These are phyloP conservation scores for Catalaphyllia jardinei DNA, from an alignment of 64 coral and sea anemone species.

Conservation along the genomic window DNA sequence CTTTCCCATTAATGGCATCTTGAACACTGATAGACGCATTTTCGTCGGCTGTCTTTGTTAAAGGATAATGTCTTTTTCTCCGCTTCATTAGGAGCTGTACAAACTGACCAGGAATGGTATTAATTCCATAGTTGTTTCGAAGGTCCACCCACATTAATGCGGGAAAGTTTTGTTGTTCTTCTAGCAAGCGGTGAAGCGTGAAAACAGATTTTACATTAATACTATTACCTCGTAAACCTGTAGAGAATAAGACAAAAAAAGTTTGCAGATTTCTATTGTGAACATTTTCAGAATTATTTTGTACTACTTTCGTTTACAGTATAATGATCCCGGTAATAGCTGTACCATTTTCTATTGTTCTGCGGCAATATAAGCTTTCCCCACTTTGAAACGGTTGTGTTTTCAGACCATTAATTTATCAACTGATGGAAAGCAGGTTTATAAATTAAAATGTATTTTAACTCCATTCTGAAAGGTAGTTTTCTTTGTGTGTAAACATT, in stretches of 20 bases:
- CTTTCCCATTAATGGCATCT: conserved; percentile 25
- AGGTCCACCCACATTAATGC: conserved; percentile 48
- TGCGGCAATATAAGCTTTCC: too few species aligned
- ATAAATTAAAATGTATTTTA: too few species aligned
- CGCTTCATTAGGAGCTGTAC: conserved; percentile 28
- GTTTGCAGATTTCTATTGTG: neutral
- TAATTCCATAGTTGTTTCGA: conserved; percentile 54
- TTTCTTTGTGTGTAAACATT: too few species aligned
- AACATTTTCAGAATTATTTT: too few species aligned
- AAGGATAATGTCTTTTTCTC: neutral
- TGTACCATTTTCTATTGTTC: too few species aligned
- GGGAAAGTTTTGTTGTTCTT: conserved; percentile 29
- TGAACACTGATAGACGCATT: neutral
- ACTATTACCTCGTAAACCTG: conserved; percentile 48
- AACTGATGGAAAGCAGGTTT: too few species aligned
- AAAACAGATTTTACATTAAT: neutral
- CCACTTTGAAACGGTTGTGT: too few species aligned
- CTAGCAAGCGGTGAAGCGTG: conserved; percentile 8
- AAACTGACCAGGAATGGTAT: conserved; percentile 40
- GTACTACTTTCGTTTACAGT: too few species aligned
- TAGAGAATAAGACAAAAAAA: neutral
- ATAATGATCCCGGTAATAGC: too few species aligned
- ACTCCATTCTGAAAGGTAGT: too few species aligned
- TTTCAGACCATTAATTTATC: too few species aligned
- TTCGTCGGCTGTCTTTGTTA: neutral